These are phyloP conservation scores for Caenorhabditis inopinata DNA, from an alignment of 1,140 invertebrate species.

Conservation along the genomic window DNA sequence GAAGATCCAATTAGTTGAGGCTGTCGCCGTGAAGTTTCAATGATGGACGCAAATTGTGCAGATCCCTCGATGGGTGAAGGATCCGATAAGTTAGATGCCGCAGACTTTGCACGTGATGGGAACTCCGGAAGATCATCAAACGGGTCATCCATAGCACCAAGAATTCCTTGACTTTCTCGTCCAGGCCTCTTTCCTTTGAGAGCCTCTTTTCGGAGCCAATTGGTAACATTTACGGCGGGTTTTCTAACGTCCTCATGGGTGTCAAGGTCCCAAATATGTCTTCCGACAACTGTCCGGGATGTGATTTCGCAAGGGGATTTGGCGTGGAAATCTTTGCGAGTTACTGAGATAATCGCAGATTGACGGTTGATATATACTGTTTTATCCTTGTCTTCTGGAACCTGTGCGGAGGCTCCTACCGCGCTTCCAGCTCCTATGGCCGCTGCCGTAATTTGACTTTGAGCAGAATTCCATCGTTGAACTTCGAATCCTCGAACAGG, in stretches of 20 bases:
- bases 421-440: no score
- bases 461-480: slow-evolving; percentile 58
- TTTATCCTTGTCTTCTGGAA: slow-evolving; percentile 12
- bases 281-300: slow-evolving; percentile 40
- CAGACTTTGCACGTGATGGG: neutral
- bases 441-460: neutral
- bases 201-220: slow-evolving; percentile 45
- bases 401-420: no score
- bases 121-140: slow-evolving; percentile 44
- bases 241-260: slow-evolving; percentile 26
- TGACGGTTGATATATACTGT: slow-evolving; percentile 45
- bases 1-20: neutral
- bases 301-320: slow-evolving; percentile 34
- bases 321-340: neutral
- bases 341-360: slow-evolving; percentile 45
- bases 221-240: slow-evolving; percentile 42
- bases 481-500: slow-evolving; percentile 60
- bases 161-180: slow-evolving; percentile 34
- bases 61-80: neutral
- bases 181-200: slow-evolving; percentile 25
- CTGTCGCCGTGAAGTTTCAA: slow-evolving; percentile 18
- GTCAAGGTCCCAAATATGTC: slow-evolving; percentile 44
- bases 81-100: neutral
- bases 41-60: neutral
- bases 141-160: slow-evolving; percentile 49